Base-by-base conservation (phyloP, 2,113 vertebrate genomes). In the Pteruthius melanotis region DNA sequence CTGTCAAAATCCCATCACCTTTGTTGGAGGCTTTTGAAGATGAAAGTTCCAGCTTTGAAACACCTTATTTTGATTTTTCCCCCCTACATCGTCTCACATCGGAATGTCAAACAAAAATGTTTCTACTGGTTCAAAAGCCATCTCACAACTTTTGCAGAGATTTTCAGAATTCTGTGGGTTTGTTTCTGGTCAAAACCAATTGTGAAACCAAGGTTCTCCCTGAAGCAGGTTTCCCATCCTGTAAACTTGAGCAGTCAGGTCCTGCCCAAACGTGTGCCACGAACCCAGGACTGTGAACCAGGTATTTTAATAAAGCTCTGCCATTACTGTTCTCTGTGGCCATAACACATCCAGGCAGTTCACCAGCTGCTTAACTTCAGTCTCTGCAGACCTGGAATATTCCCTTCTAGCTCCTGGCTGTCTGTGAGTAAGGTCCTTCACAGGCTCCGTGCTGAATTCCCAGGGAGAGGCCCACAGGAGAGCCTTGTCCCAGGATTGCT, bases 1-100 rank as follows among this genome's bases (percentile, higher is more conserved):
- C 78, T 95, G 95, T 88, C 92, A 95, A 83, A 76, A 83, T 66
- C 61, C 77, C 53, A 77, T 84, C 84, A 71, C 16, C 70, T 87
- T 72, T 60, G 30, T n/a, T 85, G n/a, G 37, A 60, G 40, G 37
- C 20, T 82, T 87, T 63, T 70, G 47, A 85, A 44, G 52, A 56
- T 2, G 2, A 39, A 91, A 93, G 49, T 68, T 75, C 31, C 57
- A 52, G 44, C 74, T 94, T 91, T 87, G 78, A 91, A 89, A 68
- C 52, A 37, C 63, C 47, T 7, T 80, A 22, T 71, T 95, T 88
- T 90, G 49, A 31, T 35, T 37, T 64, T 13, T 5, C 2, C 2
- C 7, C 28, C 27, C 50, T 69, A 6, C 15, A 33, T 37, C 1
- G 0, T 77, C 44, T 86, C n/a, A 13, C 45, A 66, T 64, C 2